phyloP scores from a whole-genome alignment of 2,797 vertebrate genomes.

The Pelodytes ibericus region DNA sequence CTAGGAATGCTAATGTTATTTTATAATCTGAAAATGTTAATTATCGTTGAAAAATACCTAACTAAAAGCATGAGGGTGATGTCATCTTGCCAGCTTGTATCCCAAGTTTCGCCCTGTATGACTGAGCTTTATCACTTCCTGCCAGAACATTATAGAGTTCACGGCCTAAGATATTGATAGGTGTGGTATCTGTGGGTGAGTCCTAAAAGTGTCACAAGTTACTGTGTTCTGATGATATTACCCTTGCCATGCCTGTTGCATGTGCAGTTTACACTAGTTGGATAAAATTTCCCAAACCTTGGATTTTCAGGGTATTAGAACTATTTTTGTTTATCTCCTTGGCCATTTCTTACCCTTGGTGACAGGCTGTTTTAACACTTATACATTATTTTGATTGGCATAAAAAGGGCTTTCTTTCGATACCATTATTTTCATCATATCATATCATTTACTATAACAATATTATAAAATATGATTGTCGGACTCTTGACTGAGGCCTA shows the following conservation, averaged over 20 bases:
- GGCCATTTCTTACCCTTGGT: no score
- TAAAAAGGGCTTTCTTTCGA: no score
- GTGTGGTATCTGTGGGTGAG: slow-evolving; percentile 40
- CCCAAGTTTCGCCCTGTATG: not conserved
- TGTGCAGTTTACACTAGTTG: slow-evolving; percentile 9
- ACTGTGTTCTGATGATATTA: slow-evolving; percentile 32
- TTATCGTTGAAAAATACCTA: no score
- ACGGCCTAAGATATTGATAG: slow-evolving; percentile 29
- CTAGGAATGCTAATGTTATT: no score
- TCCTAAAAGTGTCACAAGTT: slow-evolving; percentile 37
- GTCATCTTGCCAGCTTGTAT: slow-evolving; percentile 29
- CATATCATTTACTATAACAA: no score
- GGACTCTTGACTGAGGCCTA: no score
- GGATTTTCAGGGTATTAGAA: not conserved
- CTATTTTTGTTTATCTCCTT: no score
- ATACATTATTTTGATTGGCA: no score
- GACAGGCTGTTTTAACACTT: no score
- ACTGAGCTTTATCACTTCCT: slow-evolving; percentile 46
- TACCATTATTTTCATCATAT: no score
- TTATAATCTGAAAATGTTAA: no score
- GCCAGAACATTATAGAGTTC: slow-evolving; percentile 42
- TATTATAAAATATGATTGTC: no score
- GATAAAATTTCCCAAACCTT: slow-evolving; percentile 27
- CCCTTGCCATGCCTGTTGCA: slow-evolving; percentile 2
- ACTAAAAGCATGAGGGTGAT: slow-evolving; percentile 16